Evolutionary conservation across 2,113 vertebrate genomes (phyloP).

Genomic region (Gopherus evgoodei): DNA sequence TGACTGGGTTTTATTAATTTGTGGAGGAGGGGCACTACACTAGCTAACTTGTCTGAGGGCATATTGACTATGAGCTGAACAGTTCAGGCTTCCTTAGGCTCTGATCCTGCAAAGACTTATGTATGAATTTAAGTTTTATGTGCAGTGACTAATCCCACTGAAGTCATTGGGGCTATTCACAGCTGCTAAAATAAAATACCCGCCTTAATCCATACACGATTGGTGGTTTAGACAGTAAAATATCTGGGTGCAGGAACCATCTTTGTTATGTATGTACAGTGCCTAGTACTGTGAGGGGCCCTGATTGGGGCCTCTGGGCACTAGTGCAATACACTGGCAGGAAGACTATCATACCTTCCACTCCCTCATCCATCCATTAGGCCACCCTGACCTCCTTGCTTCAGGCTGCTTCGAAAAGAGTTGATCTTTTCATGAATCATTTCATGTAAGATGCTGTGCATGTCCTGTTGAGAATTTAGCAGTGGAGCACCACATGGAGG

Average conservation of each 20-base stretch:
- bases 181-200: background rate
- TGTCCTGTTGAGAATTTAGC: background rate
- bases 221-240: background rate
- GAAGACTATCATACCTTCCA: background rate
- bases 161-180: background rate
- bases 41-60: background rate
- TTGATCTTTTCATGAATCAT: background rate
- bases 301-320: background rate
- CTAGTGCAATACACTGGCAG: background rate
- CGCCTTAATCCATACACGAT: background rate
- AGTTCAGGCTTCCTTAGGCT: background rate
- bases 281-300: background rate
- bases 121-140: background rate
- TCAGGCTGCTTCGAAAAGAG: background rate
- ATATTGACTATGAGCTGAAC: background rate
- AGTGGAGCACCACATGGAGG: background rate
- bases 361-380: background rate
- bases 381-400: background rate
- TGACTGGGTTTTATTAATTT: background rate
- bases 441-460: background rate
- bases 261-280: fast-evolving
- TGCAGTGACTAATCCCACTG: background rate
- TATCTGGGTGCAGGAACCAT: background rate
- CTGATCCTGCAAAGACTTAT: background rate
- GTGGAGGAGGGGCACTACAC: background rate